phyloP scores from a whole-genome alignment of 2,888 invertebrate species.

The Archaeoteleia sp. region DNA sequence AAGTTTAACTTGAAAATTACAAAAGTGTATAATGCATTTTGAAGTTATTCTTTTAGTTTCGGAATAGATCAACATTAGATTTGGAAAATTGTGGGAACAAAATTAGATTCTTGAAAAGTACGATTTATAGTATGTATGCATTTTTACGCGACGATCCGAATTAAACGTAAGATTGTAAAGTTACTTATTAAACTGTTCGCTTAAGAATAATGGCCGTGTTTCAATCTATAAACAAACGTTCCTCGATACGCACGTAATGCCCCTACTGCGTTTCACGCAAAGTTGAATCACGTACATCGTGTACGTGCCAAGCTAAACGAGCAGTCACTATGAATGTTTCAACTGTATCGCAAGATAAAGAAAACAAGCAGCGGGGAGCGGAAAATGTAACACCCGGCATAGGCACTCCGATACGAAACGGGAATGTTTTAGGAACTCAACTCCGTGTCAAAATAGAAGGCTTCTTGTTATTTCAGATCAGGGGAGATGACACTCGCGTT shows the following conservation, averaged over 20 bases:
- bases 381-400: conserved; percentile 12
- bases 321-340: conserved; percentile 61
- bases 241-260: conserved; percentile 42
- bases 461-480: too few relatives aligned
- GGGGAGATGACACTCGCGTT: too few relatives aligned
- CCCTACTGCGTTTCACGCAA: conserved; percentile 22
- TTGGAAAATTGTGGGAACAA: too few relatives aligned
- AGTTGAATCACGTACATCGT: conserved; percentile 51
- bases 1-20: too few relatives aligned
- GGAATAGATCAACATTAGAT: too few relatives aligned
- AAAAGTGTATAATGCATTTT: too few relatives aligned
- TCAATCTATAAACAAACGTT: conserved; percentile 51
- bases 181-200: conserved; percentile 1
- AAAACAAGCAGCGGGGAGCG: conserved; percentile 24
- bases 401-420: conserved; percentile 51
- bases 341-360: conserved; percentile 43
- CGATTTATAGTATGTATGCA: background rate
- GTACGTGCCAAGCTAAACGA: conserved; percentile 57
- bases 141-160: too few relatives aligned
- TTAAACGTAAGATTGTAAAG: too few relatives aligned
- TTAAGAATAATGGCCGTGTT: conserved; percentile 45
- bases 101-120: too few relatives aligned
- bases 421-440: conserved; percentile 50
- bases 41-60: too few relatives aligned
- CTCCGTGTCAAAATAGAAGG: conserved; percentile 9